Conservation (phyloP, 2,797 vertebrate genomes). For the Aplochiton taeniatus region DNA sequence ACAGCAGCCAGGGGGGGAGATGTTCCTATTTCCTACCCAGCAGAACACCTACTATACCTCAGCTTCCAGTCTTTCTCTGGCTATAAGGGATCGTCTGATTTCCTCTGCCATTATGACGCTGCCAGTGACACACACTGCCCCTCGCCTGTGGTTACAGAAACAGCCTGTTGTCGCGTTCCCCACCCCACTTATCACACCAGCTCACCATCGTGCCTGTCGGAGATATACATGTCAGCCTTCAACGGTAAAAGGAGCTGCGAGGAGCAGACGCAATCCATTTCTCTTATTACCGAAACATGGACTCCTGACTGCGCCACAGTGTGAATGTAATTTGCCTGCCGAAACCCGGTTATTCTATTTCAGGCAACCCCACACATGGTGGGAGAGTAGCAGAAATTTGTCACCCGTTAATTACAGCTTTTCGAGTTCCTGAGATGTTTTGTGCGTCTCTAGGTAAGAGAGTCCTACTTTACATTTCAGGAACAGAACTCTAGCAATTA, state of each 20-base stretch:
- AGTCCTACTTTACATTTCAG: constrained; percentile 63
- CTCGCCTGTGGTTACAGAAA: constrained; percentile 19
- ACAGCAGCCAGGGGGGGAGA: constrained; percentile 29
- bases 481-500: constrained; percentile 67
- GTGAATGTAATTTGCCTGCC: constrained; percentile 61
- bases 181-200: constrained; percentile 38
- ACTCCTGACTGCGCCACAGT: constrained; percentile 41
- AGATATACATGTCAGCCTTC: constrained; percentile 17
- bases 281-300: constrained; percentile 14
- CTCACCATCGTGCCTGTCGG: constrained; percentile 31
- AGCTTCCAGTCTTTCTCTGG: constrained; percentile 2
- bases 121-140: constrained; percentile 2
- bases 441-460: constrained; percentile 66
- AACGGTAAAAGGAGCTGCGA: constrained; percentile 23
- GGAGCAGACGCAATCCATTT: constrained; percentile 41
- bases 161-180: constrained; percentile 1
- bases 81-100: constrained; percentile 21
- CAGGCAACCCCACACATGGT: constrained; percentile 75
- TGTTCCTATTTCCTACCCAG: constrained; percentile 16
- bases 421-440: constrained; percentile 66
- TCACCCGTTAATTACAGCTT: constrained; percentile 77
- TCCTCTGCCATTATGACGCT: constrained; percentile 17
- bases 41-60: constrained; percentile 35
- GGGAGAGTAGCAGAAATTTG: constrained; percentile 73
- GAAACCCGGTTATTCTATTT: constrained; percentile 75